phyloP scores from a whole-genome alignment of 2,113 vertebrate species.

The Henicopernis longicauda region DNA sequence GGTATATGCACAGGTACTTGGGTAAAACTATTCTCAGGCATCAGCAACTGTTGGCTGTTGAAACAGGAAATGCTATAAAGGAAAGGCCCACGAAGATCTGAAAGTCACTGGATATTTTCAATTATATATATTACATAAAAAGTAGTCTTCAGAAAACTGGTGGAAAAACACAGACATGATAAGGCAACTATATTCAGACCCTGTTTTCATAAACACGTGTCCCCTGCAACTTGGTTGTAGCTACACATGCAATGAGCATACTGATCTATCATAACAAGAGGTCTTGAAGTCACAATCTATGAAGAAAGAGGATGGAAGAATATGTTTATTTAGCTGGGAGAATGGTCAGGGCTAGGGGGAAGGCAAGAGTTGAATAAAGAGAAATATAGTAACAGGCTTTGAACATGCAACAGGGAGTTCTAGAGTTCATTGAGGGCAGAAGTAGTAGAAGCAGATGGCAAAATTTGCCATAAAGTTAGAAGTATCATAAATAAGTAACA shows the following conservation, averaged over 20 bases:
- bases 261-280: neutral
- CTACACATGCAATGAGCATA: neutral
- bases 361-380: neutral
- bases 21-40: neutral
- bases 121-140: neutral
- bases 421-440: neutral
- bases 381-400: neutral
- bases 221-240: neutral
- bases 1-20: neutral
- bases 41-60: neutral
- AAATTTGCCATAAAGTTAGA: neutral
- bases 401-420: neutral
- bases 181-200: neutral
- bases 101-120: neutral
- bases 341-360: neutral
- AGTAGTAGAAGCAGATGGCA: neutral
- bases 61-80: neutral
- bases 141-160: neutral
- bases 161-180: neutral
- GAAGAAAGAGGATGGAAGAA: neutral
- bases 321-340: neutral
- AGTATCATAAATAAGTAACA: neutral
- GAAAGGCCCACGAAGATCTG: neutral
- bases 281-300: neutral
- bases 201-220: neutral